A percentile compares a stretch with the other conserved stretches of the same genome.
Conservation (phyloP, 2,113 vertebrate species). For the Kryptolebias marmoratus region DNA sequence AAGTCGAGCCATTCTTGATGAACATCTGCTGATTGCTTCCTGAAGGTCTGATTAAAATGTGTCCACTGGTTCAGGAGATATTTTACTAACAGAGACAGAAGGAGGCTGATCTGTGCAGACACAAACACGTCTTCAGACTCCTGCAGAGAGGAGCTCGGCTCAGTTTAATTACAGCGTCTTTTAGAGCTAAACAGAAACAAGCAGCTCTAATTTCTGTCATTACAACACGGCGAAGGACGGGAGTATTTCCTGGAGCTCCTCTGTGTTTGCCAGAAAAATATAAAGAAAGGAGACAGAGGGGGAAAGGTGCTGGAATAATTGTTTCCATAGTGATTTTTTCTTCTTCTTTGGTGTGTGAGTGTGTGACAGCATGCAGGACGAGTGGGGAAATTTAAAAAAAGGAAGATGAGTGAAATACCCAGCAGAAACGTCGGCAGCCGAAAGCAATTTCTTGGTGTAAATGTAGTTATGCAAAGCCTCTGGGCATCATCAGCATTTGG, state of each 20-base stretch:
- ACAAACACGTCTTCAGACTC: constrained; percentile 37
- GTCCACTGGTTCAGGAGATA: no score
- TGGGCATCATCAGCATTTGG: constrained; percentile 99
- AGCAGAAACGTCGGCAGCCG: constrained; percentile 86
- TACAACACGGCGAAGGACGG: constrained; percentile 68
- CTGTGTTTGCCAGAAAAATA: constrained; percentile 57
- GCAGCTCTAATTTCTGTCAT: constrained; percentile 58
- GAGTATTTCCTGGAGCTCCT: constrained; percentile 73
- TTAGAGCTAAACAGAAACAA: constrained; percentile 64
- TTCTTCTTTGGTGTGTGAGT: constrained; percentile 55
- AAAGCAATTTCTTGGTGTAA: constrained; percentile 99
- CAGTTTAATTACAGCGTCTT: constrained; percentile 65
- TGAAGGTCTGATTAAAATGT: no score
- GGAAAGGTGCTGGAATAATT: constrained; percentile 68
- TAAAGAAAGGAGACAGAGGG: background rate
- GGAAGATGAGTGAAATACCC: constrained; percentile 65
- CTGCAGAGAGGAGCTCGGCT: constrained; percentile 10
- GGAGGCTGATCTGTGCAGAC: constrained; percentile 7
- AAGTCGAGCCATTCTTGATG: no score
- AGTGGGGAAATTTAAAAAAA: constrained; percentile 16
- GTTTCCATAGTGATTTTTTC: constrained; percentile 80
- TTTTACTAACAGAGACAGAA: no score
- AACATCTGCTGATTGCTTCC: no score
- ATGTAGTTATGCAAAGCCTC: constrained; percentile 99
- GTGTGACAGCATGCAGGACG: constrained; percentile 48